Evolutionary conservation across 2,797 vertebrate genomes (phyloP), one percentile per base, ranked within the genome.

Genomic region (Channa striata): DNA sequence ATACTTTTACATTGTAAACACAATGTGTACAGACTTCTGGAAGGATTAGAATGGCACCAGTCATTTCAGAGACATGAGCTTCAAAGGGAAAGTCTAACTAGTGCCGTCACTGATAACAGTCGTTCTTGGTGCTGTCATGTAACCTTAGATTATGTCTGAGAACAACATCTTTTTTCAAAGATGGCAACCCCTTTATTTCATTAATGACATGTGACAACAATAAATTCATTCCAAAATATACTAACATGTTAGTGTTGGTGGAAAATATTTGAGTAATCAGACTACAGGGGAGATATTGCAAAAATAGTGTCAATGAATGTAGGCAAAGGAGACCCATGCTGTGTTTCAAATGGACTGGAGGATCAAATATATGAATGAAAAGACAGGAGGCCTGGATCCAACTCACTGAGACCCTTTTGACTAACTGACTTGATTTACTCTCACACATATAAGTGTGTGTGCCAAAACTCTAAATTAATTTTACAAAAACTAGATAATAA

Each of bases 81-180:
- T 68, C 9, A 59, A 58, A 47, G 34, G 59, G 42, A 49, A 63
- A 8, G 68, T 1, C 36, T 79, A 58, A 73, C 79, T 49, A 50
- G 43, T 33, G 1, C 47, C 16, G 36, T 8, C 52, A 3, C 48
- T 72, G n/a, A 66, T 66, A 43, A 60, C 19, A 81, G 43, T 72
- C 68, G 14, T 57, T 47, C 14, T 58, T 25, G 36, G 42, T 71
- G 42, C 57, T 62, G 34, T 58, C 14, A 43, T 54, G 61, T 61
- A 78, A 59, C 60, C 19, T 57, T 59, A 49, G 64, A 65, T 62
- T 33, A 56, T 40, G 50, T 51, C 10, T 40, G 25, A 59, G 34
- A 19, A 68, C 10, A 60, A 61, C 68, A 89, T 83, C 34, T 78
- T 66, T 61, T 77, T 70, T 52, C 23, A 25, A 43, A 59, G 39